phyloP scores from a whole-genome alignment of 2,888 invertebrate genomes.

The Dimorphilus gyrociliatus region DNA sequence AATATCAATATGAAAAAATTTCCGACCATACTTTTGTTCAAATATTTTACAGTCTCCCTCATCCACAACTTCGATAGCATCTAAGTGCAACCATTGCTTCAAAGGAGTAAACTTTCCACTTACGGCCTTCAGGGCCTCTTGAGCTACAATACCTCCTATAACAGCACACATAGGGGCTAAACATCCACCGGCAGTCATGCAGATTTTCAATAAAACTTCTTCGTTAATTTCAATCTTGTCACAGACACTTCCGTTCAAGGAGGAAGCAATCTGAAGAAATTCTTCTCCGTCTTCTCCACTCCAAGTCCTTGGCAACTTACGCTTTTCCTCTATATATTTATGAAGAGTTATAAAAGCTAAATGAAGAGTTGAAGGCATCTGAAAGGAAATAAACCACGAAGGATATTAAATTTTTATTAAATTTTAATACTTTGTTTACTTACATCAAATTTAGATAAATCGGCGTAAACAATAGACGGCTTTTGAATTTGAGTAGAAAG shows the following conservation, averaged over 20 bases:
- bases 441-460: slow-evolving; percentile 28
- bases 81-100: slow-evolving; percentile 32
- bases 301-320: slow-evolving; percentile 23
- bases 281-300: too few species aligned
- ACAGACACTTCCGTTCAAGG: too few species aligned
- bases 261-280: too few species aligned
- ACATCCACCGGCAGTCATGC: slow-evolving; percentile 23
- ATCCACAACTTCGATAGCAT: slow-evolving; percentile 16
- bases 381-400: slow-evolving; percentile 5
- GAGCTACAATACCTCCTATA: slow-evolving; percentile 36
- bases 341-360: slow-evolving; percentile 23
- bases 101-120: slow-evolving; percentile 39
- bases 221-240: slow-evolving; percentile 13
- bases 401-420: background rate
- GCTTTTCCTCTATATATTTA: slow-evolving; percentile 15
- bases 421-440: slow-evolving; percentile 6
- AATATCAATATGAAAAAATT: background rate
- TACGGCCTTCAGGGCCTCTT: slow-evolving; percentile 37
- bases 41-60: slow-evolving; percentile 4
- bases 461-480: slow-evolving; percentile 21
- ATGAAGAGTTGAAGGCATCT: slow-evolving; percentile 24
- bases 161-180: slow-evolving; percentile 33
- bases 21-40: slow-evolving; percentile 2
- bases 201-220: slow-evolving; percentile 15
- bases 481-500: slow-evolving; percentile 19